Percentiles rank a stretch among this genome's conserved stretches.
phyloP scores from a whole-genome alignment of 2,888 invertebrate species.

The Loripinus fragilis region DNA sequence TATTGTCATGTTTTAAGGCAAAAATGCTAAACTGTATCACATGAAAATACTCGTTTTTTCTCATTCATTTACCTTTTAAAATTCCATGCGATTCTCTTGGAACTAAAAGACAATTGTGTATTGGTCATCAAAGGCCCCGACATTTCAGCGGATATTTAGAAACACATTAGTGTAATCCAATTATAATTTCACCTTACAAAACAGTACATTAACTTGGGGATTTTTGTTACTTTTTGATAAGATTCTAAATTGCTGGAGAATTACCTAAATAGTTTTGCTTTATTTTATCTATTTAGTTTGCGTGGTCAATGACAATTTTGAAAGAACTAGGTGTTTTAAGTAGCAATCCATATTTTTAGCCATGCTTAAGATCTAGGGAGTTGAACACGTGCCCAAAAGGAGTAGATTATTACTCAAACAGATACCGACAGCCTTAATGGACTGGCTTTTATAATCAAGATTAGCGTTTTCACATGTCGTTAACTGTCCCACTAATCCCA shows the following conservation, averaged over 20 bases:
- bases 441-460: not conserved
- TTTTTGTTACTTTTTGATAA: no score
- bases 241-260: no score
- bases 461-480: conserved; percentile 14
- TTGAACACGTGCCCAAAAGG: conserved; percentile 12
- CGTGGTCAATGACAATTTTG: not conserved
- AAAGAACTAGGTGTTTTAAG: not conserved
- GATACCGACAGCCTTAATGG: conserved; percentile 14
- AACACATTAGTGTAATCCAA: not conserved
- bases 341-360: not conserved
- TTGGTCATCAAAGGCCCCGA: not conserved
- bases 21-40: no score
- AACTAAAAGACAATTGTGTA: no score
- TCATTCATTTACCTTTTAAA: no score
- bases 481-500: not conserved
- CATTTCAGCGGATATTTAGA: not conserved
- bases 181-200: not conserved
- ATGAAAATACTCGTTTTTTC: no score
- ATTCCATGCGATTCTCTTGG: no score
- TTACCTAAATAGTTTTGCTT: no score
- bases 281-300: not conserved
- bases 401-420: conserved; percentile 20
- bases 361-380: not conserved
- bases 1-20: no score
- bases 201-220: no score